These are phyloP conservation scores for Pipistrellus kuhlii DNA, from an alignment of 2,797 vertebrate species.

Conservation along the genomic window DNA sequence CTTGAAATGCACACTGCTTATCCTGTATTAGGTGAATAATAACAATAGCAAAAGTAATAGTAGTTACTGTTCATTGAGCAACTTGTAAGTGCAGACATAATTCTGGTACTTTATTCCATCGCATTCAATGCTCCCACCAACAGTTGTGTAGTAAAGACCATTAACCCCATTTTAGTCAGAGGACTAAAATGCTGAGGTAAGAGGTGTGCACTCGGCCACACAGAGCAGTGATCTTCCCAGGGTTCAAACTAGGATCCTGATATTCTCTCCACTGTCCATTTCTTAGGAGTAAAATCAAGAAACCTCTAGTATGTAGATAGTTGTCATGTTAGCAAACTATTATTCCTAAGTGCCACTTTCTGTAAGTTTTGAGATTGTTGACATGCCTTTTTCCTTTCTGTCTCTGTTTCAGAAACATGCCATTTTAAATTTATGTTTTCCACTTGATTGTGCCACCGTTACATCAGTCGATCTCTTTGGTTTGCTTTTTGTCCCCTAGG, in stretches of 20 bases:
- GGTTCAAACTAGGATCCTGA: not conserved
- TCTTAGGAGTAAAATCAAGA: slow-evolving; percentile 19
- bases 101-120: not conserved
- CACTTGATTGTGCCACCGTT: not conserved
- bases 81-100: not conserved
- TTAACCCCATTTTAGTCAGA: not conserved
- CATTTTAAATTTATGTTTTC: not conserved
- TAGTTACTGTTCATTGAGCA: not conserved
- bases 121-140: not conserved
- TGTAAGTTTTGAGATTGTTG: not conserved
- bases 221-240: not conserved
- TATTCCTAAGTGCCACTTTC: not conserved
- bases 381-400: not conserved
- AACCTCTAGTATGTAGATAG: not conserved
- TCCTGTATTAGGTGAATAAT: not conserved
- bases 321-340: not conserved
- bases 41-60: not conserved
- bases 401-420: not conserved
- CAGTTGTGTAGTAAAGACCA: not conserved
- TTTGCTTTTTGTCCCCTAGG: slow-evolving; percentile 91
- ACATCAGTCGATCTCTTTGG: slow-evolving; percentile 68
- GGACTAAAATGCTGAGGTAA: not conserved
- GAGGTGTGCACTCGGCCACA: not conserved
- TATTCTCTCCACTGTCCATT: not conserved
- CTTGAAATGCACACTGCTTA: not conserved